Evolutionary conservation across 2,797 vertebrate species (phyloP).

Genomic region (Mus minutoides): DNA sequence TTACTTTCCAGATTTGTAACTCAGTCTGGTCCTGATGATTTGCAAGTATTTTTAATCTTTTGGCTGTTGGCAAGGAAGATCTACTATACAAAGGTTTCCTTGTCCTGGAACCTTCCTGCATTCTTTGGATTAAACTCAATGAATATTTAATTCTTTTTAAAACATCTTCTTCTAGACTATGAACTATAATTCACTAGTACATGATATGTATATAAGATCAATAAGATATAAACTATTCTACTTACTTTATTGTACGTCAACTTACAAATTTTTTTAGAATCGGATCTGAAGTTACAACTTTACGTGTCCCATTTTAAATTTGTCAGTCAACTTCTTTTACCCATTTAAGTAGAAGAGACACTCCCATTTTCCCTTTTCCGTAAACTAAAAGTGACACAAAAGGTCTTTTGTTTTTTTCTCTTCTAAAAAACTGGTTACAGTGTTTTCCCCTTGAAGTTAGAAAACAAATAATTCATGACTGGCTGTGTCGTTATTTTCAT

Average conservation of each 20-base stretch:
- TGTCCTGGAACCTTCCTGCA: background rate
- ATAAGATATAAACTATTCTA: no score
- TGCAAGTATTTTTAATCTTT: background rate
- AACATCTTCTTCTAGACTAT: background rate
- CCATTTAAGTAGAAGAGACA: no score
- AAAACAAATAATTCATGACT: slow-evolving; percentile 54
- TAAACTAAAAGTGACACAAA: background rate
- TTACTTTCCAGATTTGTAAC: background rate
- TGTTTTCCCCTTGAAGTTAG: slow-evolving; percentile 48
- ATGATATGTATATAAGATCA: no score
- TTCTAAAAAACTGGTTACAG: background rate
- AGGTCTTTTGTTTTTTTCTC: background rate
- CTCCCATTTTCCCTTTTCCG: no score
- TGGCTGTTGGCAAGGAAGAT: fast-evolving
- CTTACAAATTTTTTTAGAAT: no score
- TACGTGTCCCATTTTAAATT: no score
- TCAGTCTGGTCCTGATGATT: background rate
- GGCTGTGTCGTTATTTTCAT: background rate
- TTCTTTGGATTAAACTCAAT: background rate
- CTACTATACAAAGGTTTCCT: background rate
- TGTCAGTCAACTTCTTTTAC: no score
- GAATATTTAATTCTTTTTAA: background rate
- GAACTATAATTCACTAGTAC: no score
- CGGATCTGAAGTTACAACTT: no score
- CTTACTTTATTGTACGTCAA: no score